Percentiles rank a stretch among this genome's conserved stretches.
These are phyloP conservation scores for zebrafish (Danio rerio) DNA, from an alignment of 2,113 vertebrate genomes.

Conservation along the genomic window DNA sequence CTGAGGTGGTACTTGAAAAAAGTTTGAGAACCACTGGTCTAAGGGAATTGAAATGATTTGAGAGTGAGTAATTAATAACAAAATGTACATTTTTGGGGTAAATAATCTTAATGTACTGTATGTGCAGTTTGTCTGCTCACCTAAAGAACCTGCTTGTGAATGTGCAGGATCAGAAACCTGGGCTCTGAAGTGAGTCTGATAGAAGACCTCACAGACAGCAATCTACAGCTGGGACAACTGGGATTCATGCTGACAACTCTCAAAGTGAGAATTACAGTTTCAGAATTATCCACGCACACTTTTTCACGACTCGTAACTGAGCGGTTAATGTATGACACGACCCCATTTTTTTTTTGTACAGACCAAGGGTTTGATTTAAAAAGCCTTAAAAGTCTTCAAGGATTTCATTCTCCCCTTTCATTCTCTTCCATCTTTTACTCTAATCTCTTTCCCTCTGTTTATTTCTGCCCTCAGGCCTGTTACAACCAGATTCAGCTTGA, in stretches of 20 bases:
- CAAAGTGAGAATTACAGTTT: conserved; percentile 76
- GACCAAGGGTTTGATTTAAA: neutral
- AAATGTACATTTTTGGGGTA: too few species aligned
- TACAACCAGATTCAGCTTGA: conserved; percentile 96
- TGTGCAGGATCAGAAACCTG: conserved; percentile 89
- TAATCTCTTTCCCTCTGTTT: conserved; percentile 55
- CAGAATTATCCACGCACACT: neutral
- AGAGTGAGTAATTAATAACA: too few species aligned
- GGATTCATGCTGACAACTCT: conserved; percentile 98
- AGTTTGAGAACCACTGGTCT: too few species aligned
- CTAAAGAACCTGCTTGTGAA: neutral
- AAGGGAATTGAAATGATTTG: too few species aligned
- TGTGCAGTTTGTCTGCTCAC: neutral
- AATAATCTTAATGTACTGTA: neutral
- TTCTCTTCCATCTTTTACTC: neutral
- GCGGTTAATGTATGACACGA: neutral
- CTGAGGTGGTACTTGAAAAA: too few species aligned
- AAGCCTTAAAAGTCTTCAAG: neutral
- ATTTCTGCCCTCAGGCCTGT: conserved; percentile 82
- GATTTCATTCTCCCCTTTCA: neutral
- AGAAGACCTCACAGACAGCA: conserved; percentile 96
- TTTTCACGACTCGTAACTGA: neutral
- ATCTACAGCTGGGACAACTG: conserved; percentile 91
- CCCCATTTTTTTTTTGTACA: neutral
- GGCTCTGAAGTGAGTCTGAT: conserved; percentile 94